Conservation (phyloP, 2,113 vertebrate genomes). For the Gymnobelideus leadbeateri region DNA sequence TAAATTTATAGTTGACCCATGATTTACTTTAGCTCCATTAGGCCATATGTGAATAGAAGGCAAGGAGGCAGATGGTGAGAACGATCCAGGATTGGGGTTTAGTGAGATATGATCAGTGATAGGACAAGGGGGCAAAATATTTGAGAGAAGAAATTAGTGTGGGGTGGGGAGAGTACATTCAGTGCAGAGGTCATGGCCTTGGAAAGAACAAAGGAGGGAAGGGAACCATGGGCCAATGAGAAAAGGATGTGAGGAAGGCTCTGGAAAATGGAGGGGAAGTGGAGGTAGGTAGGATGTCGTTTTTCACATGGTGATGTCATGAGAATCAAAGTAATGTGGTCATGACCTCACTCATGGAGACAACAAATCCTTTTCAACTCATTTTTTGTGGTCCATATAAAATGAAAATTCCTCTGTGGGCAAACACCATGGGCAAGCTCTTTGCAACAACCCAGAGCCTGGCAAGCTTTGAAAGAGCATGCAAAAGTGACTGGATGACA, state of each 20-base stretch:
- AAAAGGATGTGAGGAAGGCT: not conserved
- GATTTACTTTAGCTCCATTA: not conserved
- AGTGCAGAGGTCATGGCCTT: not conserved
- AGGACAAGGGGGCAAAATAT: not conserved
- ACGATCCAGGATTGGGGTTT: not conserved
- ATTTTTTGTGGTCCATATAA: slow-evolving; percentile 24
- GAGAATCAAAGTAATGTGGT: not conserved
- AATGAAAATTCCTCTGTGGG: not conserved
- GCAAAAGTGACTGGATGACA: not conserved
- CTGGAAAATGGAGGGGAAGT: not conserved
- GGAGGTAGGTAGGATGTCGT: not conserved
- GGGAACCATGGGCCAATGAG: not conserved
- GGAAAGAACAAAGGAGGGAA: not conserved
- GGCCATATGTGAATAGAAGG: not conserved
- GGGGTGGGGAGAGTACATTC: not conserved
- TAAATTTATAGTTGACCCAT: not conserved
- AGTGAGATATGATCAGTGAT: not conserved
- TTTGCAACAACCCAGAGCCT: not conserved
- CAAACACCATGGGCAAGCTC: slow-evolving; percentile 11
- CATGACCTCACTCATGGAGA: not conserved
- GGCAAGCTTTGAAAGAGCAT: not conserved
- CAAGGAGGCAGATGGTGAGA: not conserved
- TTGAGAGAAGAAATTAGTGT: not conserved
- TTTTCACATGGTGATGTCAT: not conserved
- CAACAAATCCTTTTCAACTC: slow-evolving; percentile 26